Conservation (phyloP, 1,140 invertebrate species). For the Brachionus rubens region DNA sequence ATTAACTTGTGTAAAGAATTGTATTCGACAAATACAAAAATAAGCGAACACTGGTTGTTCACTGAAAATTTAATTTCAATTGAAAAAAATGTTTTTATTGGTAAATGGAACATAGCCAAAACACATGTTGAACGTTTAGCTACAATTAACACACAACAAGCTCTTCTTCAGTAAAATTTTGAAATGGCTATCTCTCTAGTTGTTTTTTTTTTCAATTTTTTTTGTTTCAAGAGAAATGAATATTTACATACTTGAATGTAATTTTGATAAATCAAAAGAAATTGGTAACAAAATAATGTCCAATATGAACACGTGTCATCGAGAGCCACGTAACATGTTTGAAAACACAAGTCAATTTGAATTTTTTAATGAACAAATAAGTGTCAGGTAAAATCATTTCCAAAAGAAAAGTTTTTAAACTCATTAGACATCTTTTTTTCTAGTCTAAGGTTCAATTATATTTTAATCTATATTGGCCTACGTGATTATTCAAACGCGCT, state of each 20-base stretch:
- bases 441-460: slow-evolving; percentile 10
- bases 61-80: slow-evolving; percentile 43
- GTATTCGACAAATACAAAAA: slow-evolving; percentile 25
- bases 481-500: slow-evolving; percentile 25
- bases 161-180: slow-evolving; percentile 25
- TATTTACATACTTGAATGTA: slow-evolving; percentile 25
- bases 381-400: background rate
- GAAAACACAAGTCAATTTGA: slow-evolving; percentile 32
- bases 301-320: background rate
- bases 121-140: slow-evolving; percentile 25
- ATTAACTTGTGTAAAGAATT: slow-evolving; percentile 26
- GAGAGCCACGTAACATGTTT: background rate
- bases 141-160: slow-evolving; percentile 32
- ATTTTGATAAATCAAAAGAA: slow-evolving; percentile 41
- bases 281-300: background rate
- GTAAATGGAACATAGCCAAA: slow-evolving; percentile 26
- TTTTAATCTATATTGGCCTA: slow-evolving; percentile 30
- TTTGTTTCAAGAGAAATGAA: slow-evolving; percentile 42
- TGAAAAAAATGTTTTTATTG: background rate
- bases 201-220: background rate
- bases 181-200: background rate
- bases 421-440: background rate
- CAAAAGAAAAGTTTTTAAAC: background rate
- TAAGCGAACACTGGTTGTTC: slow-evolving; percentile 41
- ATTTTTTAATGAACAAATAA: slow-evolving; percentile 37